A percentile compares a stretch with the other conserved stretches of the same genome.
phyloP scores from a whole-genome alignment of 2,113 vertebrate genomes.

The Sarotherodon lohbergeri region DNA sequence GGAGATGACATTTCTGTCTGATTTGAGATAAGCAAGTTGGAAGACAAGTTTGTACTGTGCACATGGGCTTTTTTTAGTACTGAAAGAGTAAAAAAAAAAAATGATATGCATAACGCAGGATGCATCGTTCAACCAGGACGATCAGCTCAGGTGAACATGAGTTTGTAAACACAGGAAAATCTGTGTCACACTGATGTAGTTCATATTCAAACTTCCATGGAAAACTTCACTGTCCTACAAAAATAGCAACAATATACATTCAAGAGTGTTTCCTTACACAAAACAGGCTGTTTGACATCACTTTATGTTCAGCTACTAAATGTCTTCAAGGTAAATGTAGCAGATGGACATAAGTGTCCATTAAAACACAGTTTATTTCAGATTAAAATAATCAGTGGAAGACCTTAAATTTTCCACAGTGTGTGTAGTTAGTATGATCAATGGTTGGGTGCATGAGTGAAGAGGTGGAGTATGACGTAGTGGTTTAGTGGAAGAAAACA shows the following conservation, averaged over 20 bases:
- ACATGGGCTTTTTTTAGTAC: not conserved
- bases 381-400: not conserved
- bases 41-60: not conserved
- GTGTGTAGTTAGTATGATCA: not conserved
- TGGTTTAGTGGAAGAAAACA: accelerated
- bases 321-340: not conserved
- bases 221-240: not conserved
- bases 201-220: not conserved
- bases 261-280: not conserved
- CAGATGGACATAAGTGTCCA: not conserved
- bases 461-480: not conserved
- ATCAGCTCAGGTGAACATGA: not conserved
- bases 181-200: not conserved
- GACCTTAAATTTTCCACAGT: not conserved
- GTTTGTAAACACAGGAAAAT: not conserved
- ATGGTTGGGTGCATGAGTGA: no score
- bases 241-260: not conserved
- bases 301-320: not conserved
- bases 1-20: not conserved
- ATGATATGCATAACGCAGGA: not conserved
- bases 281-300: not conserved
- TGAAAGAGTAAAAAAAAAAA: not conserved
- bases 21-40: not conserved
- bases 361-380: not conserved
- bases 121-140: not conserved